A percentile compares a stretch with the other conserved stretches of the same genome.
Conservation (phyloP, 2,113 vertebrate species). For the Colaptes auratus region DNA sequence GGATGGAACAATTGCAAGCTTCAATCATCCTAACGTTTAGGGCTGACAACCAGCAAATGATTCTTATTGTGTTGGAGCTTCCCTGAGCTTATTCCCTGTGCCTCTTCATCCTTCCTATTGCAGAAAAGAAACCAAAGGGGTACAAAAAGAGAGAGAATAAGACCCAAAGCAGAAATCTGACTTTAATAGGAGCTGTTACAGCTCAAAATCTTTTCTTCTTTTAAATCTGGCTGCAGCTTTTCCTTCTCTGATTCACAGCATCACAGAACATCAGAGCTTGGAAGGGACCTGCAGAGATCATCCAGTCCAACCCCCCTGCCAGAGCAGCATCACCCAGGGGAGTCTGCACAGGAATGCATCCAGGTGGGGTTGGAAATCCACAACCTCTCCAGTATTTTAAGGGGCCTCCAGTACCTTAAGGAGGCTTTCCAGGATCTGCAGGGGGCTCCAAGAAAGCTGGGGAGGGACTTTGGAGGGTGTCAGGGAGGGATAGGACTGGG, state of each 20-base stretch:
- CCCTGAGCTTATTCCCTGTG: conserved; percentile 30
- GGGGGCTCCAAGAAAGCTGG: no score
- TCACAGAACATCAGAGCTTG: no score
- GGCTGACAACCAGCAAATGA: conserved; percentile 40
- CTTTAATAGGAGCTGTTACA: background rate
- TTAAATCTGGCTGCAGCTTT: background rate
- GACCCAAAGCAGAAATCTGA: background rate
- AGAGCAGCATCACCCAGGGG: no score
- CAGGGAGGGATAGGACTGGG: no score
- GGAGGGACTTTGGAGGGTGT: no score
- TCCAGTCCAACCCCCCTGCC: no score
- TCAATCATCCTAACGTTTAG: conserved; percentile 52
- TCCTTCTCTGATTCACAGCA: background rate
- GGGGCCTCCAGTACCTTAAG: no score
- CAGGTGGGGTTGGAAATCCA: no score
- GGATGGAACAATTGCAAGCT: conserved; percentile 43
- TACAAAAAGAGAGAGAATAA: background rate
- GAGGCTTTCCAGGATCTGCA: no score
- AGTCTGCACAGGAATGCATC: no score
- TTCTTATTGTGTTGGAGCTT: conserved; percentile 30
- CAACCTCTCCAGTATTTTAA: no score
- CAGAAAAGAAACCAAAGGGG: background rate
- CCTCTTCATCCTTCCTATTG: background rate
- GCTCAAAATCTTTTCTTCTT: background rate
- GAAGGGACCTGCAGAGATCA: no score